phyloP scores from a whole-genome alignment of 1,140 invertebrate species.

The Diuraphis noxia region DNA sequence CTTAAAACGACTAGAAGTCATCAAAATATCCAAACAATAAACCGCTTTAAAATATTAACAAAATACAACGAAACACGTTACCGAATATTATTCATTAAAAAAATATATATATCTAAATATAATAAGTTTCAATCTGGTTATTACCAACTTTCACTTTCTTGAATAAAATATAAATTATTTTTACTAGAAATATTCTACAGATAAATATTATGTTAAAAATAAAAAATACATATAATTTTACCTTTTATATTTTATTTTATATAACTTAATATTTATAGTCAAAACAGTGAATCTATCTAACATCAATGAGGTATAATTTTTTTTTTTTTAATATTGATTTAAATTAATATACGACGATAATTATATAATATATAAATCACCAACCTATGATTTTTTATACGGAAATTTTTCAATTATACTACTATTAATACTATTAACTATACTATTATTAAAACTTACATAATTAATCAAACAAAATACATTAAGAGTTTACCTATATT shows the following conservation, averaged over 20 bases:
- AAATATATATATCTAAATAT: not conserved
- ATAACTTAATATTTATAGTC: not conserved
- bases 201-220: not conserved
- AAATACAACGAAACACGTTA: not conserved
- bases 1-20: not conserved
- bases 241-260: no score
- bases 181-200: not conserved
- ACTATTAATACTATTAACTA: no score
- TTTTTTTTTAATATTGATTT: no score
- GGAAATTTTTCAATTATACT: not conserved
- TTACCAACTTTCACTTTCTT: not conserved
- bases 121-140: not conserved
- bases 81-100: not conserved
- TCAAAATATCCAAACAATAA: not conserved
- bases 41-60: not conserved
- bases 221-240: not conserved
- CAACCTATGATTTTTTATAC: no score
- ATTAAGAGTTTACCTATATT: not conserved
- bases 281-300: not conserved
- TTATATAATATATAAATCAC: no score
- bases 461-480: not conserved
- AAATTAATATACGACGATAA: no score
- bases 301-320: no score
- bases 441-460: not conserved
- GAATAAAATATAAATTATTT: no score